Evolutionary conservation across 2,888 invertebrate genomes (phyloP), one percentile per base, ranked within the genome.

Genomic region (Cotesia congregata): DNA sequence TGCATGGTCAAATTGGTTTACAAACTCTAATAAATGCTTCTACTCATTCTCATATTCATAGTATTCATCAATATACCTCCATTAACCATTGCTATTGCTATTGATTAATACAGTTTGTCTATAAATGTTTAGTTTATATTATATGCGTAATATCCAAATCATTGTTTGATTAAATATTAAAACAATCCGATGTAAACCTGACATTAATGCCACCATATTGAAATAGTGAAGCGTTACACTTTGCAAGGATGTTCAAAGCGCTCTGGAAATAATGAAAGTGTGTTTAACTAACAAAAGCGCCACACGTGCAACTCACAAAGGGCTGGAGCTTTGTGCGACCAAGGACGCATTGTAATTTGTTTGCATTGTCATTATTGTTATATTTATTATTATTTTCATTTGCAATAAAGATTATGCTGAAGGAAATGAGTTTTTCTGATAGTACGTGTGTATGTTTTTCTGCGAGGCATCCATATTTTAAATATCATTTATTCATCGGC

Each of bases 341-440:
- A 50, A 50, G 50, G 50, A 50, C 50, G 12, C 50, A 50, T 50
- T 50, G 50, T 50, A 50, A 50, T 50, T 50, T 50, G 50, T 50
- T 50, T 75, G 69, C 7, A 60, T n/a, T 59, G 59, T 61, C 75
- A 78, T 75, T 75, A 69, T 76, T 67, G 12, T 50, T 50, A 4
- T 50, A 12, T 50, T 50, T 50, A 50, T 50, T 50, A 12, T 50
- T 50, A 50, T 50, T 50, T 3, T 12, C 50, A 50, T 50, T 12
- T 50, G 9, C 12, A 50, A 50, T 50, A 50, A 50, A 50, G 50
- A 50, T 50, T 50, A 50, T 12, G 50, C 50, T 12, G 7, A 50
- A 50, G 50, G 12, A 50, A 50, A 50, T 50, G 50, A 50, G 50
- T 50, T 50, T 50, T 50, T 50, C 12, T 50, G 50, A 50, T 50